phyloP scores from a whole-genome alignment of 1,140 invertebrate species.

The Hypsibius dujardini region DNA sequence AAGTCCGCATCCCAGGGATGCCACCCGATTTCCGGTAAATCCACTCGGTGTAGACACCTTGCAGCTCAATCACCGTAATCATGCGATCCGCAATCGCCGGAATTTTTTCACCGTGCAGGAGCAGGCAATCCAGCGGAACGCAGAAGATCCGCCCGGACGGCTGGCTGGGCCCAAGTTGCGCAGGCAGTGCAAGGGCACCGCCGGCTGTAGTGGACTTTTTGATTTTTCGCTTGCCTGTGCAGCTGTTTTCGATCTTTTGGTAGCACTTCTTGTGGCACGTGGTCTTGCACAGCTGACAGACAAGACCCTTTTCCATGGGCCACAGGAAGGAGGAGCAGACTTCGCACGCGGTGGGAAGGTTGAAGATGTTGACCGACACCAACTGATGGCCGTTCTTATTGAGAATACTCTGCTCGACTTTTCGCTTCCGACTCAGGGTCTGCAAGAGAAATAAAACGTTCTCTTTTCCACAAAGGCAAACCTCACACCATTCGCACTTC shows the following conservation, averaged over 20 bases:
- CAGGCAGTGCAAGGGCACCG: too few species aligned
- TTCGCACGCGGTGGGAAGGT: slow-evolving; percentile 88
- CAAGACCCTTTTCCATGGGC: slow-evolving; percentile 74
- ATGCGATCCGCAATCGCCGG: slow-evolving; percentile 67
- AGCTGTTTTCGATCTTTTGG: slow-evolving; percentile 39
- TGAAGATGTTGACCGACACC: slow-evolving; percentile 60
- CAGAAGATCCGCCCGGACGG: slow-evolving; percentile 48
- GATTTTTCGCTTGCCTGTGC: background rate
- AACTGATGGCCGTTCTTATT: slow-evolving; percentile 66
- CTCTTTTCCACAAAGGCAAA: too few species aligned
- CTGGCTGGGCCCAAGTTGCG: background rate
- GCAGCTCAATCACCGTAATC: slow-evolving; percentile 71
- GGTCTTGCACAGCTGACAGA: slow-evolving; percentile 61
- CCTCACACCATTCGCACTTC: too few species aligned
- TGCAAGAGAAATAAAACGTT: slow-evolving; percentile 25
- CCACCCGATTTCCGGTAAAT: slow-evolving; percentile 81
- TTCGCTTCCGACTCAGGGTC: slow-evolving; percentile 24
- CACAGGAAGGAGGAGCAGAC: slow-evolving; percentile 82
- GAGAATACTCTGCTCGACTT: slow-evolving; percentile 46
- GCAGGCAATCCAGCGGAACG: slow-evolving; percentile 47
- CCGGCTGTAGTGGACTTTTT: background rate
- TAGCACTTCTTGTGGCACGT: slow-evolving; percentile 89
- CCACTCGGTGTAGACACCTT: slow-evolving; percentile 74
- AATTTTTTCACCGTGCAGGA: slow-evolving; percentile 50
- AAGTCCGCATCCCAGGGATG: slow-evolving; percentile 42